A percentile compares a stretch with the other conserved stretches of the same genome.
These are phyloP conservation scores for Nephila pilipes DNA, from an alignment of 1,140 invertebrate genomes.

Conservation along the genomic window DNA sequence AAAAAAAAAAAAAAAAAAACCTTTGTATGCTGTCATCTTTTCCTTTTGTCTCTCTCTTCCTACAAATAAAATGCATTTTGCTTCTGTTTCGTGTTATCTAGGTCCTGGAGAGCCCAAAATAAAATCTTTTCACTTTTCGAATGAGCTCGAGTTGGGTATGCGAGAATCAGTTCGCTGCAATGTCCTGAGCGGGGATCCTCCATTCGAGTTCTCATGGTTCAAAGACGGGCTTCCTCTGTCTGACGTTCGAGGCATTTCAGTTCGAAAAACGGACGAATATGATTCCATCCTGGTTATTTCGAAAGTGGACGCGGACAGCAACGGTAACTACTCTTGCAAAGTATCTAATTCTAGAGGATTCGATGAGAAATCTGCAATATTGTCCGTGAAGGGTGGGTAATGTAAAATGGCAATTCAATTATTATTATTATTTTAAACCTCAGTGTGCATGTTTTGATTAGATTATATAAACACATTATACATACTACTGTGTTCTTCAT, in stretches of 20 bases:
- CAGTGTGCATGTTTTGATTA: neutral
- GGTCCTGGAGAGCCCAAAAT: constrained; percentile 61
- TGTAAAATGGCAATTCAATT: too few relatives aligned
- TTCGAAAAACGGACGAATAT: constrained; percentile 75
- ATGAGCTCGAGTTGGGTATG: constrained; percentile 84
- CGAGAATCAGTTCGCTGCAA: constrained; percentile 83
- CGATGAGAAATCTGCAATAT: neutral
- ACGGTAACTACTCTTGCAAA: constrained; percentile 78
- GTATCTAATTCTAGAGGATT: constrained; percentile 63
- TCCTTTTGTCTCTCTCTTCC: neutral
- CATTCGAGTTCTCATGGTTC: constrained; percentile 77
- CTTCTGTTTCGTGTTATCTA: neutral
- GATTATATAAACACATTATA: too few relatives aligned
- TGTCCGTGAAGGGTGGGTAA: constrained; percentile 8
- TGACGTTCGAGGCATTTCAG: neutral
- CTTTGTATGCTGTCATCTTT: neutral
- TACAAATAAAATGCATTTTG: neutral
- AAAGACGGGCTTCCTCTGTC: constrained; percentile 50
- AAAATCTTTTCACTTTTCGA: constrained; percentile 75
- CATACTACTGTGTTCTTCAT: too few relatives aligned
- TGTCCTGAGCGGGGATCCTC: constrained; percentile 77
- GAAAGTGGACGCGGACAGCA: constrained; percentile 53
- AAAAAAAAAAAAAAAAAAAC: too few relatives aligned
- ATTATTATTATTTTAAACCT: too few relatives aligned
- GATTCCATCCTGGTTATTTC: constrained; percentile 80